These are phyloP conservation scores for Agrypnia vestita DNA, from an alignment of 1,140 invertebrate genomes.

Conservation along the genomic window DNA sequence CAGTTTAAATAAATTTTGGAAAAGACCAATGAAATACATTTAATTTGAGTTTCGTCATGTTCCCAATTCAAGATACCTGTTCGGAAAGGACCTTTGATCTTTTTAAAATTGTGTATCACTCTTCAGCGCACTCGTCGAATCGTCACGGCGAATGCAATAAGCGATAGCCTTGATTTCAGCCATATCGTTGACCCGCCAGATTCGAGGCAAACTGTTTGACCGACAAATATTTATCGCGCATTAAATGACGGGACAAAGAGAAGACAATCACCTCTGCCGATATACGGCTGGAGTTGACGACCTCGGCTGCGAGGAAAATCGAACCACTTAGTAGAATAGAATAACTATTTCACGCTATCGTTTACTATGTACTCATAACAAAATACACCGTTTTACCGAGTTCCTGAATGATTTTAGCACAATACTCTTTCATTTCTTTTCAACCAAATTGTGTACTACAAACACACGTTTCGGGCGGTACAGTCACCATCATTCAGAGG, in stretches of 20 bases:
- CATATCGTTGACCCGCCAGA: conserved; percentile 21
- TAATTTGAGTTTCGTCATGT: too few species aligned
- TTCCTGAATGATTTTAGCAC: too few species aligned
- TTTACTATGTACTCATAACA: not conserved
- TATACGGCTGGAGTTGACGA: conserved; percentile 5
- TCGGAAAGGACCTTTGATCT: not conserved
- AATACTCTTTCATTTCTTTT: too few species aligned
- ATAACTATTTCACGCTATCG: not conserved
- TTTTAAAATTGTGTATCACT: not conserved
- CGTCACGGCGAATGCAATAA: not conserved
- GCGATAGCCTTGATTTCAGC: not conserved
- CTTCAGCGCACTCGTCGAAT: not conserved
- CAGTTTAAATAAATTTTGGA: too few species aligned
- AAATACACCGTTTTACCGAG: conserved; percentile 3
- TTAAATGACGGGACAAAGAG: not conserved
- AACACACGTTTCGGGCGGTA: too few species aligned
- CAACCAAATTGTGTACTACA: too few species aligned
- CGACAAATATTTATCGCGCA: conserved; percentile 17
- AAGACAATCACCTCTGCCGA: conserved; percentile 21
- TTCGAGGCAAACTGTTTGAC: conserved; percentile 9
- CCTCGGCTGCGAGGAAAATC: not conserved
- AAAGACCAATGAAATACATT: too few species aligned
- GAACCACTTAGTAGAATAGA: conserved; percentile 13
- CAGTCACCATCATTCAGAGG: too few species aligned
- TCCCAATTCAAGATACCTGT: not conserved